Evolutionary conservation across 2,888 invertebrate genomes (phyloP), one percentile per base, ranked within the genome.

Genomic region (Luperina testacea): DNA sequence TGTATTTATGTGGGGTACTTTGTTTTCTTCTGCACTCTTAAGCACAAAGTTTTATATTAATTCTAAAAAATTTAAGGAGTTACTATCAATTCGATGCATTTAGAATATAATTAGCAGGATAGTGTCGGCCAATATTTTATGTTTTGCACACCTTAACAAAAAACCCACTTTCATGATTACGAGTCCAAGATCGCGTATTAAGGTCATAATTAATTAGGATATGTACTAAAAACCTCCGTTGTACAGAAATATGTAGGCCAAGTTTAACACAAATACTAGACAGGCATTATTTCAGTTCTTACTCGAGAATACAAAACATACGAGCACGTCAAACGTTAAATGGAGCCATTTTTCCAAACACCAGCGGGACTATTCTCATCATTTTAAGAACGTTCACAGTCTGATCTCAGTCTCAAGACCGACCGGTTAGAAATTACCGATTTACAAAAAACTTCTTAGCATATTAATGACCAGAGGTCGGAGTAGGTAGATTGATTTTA

Each of bases 141-240:
- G 24, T 72, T 38, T 15, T 67, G 27, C 11, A 59, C 48, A 73
- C 65, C 57, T 61, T 38, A n/a, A 27, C 27, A 61, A 67, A 73
- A 71, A 11, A 59, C n/a, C 71, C 15, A 72, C 65, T 51, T 77
- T 82, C 61, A 74, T 70, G 38, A 79, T 51, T 27, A 77, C 38
- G 42, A 63, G 63, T 63, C 74, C 27, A 61, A 48, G 51, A 69
- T 45, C 38, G 32, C 51, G 32, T 51, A 32, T 15, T 70, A 53
- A 71, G 38, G 53, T 71, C 53, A 17, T 70, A 8, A 32, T 70
- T 51, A 32, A 70, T 32, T 24, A 51, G 51, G 15, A 51, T 51
- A 69, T 42, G 27, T 27, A 74, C 72, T 67, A 61, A 67, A 65
- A 72, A 57, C 38, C 38, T 59, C n/a, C 59, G 27, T 24, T 32